Evolutionary conservation across 2,797 vertebrate genomes (phyloP).

Genomic region (Malurus splendens): DNA sequence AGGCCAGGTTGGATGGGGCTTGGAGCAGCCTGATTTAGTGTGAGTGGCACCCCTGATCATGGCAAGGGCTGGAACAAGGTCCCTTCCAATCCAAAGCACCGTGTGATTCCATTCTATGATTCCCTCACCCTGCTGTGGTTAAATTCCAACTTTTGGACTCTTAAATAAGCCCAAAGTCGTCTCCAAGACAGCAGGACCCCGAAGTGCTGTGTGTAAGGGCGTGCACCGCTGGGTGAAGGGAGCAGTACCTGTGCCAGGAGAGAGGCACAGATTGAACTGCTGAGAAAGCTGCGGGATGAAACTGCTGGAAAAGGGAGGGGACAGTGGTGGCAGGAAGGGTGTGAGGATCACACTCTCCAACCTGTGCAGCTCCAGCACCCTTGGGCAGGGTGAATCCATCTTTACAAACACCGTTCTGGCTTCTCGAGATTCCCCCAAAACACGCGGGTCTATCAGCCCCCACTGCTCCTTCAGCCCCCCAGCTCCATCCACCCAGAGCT

Average conservation of each 20-base stretch:
- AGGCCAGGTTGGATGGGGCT: not conserved
- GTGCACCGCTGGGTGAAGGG: not conserved
- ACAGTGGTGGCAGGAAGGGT: not conserved
- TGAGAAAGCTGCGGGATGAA: not conserved
- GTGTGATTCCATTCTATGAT: not conserved
- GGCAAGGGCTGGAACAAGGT: not conserved
- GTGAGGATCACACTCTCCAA: not conserved
- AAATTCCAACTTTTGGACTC: not conserved
- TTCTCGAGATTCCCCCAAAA: not conserved
- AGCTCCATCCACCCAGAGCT: not conserved
- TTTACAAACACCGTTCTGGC: not conserved
- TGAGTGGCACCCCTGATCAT: not conserved
- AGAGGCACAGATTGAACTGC: not conserved
- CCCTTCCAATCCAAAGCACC: not conserved
- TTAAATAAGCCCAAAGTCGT: not conserved
- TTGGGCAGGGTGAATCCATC: fast-evolving
- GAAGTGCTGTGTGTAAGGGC: not conserved
- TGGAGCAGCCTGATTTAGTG: not conserved
- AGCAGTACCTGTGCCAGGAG: not conserved
- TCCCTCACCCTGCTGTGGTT: not conserved
- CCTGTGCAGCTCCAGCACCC: not conserved
- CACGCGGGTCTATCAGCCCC: fast-evolving
- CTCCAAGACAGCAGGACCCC: not conserved
- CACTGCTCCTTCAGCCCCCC: not conserved
- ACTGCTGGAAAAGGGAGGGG: not conserved